These are phyloP conservation scores for Anoura caudifer DNA, from an alignment of 2,113 vertebrate species.

Conservation along the genomic window DNA sequence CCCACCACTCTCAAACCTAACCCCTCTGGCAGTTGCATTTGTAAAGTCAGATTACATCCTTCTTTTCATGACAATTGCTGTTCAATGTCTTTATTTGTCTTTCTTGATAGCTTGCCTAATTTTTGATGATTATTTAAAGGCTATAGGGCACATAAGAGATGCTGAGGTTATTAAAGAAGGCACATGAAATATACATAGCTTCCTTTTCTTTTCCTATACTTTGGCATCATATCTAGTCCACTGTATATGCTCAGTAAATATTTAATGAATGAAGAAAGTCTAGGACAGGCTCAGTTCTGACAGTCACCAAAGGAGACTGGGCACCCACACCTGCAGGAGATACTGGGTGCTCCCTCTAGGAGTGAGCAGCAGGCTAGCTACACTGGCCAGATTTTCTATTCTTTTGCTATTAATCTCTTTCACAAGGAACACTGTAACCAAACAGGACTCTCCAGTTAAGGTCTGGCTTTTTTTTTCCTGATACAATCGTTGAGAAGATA, in stretches of 20 bases:
- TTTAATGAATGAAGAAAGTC: background rate
- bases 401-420: background rate
- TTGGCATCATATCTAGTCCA: background rate
- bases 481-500: background rate
- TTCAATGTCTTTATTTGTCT: background rate
- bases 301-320: background rate
- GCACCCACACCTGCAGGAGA: background rate
- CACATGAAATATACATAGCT: background rate
- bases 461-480: background rate
- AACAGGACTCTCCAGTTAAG: background rate
- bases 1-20: no score
- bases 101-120: background rate
- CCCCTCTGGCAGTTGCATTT: background rate
- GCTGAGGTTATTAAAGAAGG: background rate
- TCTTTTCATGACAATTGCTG: background rate
- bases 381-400: background rate
- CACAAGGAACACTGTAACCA: background rate
- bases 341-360: background rate
- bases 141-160: background rate
- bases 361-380: background rate
- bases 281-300: background rate
- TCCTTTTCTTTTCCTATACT: background rate
- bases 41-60: background rate
- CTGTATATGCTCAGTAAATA: background rate
- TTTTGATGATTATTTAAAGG: background rate